Percentiles rank a stretch among this genome's conserved stretches.
Conservation (phyloP, 2,113 vertebrate species). For the Caretta caretta region DNA sequence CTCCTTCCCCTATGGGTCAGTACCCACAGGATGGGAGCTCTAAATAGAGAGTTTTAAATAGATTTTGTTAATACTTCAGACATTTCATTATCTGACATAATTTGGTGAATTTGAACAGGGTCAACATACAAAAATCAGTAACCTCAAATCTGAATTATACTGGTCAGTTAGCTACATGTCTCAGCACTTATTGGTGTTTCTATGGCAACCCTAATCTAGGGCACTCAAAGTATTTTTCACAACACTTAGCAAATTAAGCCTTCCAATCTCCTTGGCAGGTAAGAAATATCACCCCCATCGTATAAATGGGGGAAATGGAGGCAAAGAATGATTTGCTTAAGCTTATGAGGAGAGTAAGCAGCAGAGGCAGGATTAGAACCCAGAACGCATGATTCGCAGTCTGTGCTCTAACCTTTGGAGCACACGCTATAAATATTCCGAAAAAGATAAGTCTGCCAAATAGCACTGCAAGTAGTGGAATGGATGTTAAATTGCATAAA, state of each 20-base stretch:
- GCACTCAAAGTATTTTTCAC: neutral
- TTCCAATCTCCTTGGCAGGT: neutral
- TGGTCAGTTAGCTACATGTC: slow-evolving; percentile 1
- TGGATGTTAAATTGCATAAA: neutral
- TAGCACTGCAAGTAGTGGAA: neutral
- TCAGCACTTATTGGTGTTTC: neutral
- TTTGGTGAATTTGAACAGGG: slow-evolving; percentile 22
- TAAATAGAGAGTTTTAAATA: neutral
- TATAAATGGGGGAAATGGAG: neutral
- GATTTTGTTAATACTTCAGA: slow-evolving; percentile 33
- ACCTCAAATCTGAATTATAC: slow-evolving; percentile 35
- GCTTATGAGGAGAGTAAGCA: neutral
- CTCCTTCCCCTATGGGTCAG: neutral
- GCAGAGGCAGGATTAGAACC: neutral
- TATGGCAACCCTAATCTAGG: neutral
- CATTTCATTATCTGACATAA: slow-evolving; percentile 18
- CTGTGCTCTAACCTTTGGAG: neutral
- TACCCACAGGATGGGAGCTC: neutral
- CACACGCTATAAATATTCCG: neutral
- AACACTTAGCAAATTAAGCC: no score
- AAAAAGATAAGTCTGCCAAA: neutral
- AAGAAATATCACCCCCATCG: neutral
- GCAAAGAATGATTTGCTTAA: neutral
- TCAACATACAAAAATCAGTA: slow-evolving; percentile 40
- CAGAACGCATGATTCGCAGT: neutral